Evolutionary conservation across 1,140 invertebrate species (phyloP).

Genomic region (Caerostris darwini): DNA sequence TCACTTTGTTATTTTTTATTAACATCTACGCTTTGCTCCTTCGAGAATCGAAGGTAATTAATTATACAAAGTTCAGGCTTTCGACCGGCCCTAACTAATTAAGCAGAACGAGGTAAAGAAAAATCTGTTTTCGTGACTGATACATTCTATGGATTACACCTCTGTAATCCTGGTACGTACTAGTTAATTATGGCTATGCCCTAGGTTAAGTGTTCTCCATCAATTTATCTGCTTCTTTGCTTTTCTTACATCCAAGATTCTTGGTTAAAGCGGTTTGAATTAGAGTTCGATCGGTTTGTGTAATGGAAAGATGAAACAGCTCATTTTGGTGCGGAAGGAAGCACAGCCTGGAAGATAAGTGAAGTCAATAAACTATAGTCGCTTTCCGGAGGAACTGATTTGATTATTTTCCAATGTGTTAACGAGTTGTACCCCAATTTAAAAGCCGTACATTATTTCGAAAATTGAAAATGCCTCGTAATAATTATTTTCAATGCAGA

Average conservation of each 20-base stretch:
- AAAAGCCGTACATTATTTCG: no score
- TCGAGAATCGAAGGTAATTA: slow-evolving; percentile 44
- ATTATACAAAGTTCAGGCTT: slow-evolving; percentile 57
- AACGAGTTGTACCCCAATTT: not conserved
- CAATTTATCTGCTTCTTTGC: slow-evolving; percentile 51
- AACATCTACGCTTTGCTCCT: slow-evolving; percentile 25
- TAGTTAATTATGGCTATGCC: slow-evolving; percentile 64
- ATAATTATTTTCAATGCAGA: no score
- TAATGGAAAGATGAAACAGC: slow-evolving; percentile 30
- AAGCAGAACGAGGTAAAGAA: slow-evolving; percentile 40
- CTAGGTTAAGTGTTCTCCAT: slow-evolving; percentile 64
- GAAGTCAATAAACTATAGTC: not conserved
- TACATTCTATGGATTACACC: slow-evolving; percentile 62
- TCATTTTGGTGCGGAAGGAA: not conserved
- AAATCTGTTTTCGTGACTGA: slow-evolving; percentile 67
- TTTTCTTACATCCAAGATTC: slow-evolving; percentile 34
- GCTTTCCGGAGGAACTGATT: not conserved
- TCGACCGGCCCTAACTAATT: slow-evolving; percentile 65
- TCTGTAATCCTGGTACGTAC: not conserved
- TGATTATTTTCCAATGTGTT: not conserved
- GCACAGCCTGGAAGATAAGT: not conserved
- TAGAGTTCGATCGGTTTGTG: slow-evolving; percentile 26
- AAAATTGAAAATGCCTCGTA: no score
- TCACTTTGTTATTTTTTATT: slow-evolving; percentile 51
- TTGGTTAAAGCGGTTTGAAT: slow-evolving; percentile 31